Conservation (phyloP, 1,140 invertebrate genomes). For the Alviniconcha marisindica region DNA sequence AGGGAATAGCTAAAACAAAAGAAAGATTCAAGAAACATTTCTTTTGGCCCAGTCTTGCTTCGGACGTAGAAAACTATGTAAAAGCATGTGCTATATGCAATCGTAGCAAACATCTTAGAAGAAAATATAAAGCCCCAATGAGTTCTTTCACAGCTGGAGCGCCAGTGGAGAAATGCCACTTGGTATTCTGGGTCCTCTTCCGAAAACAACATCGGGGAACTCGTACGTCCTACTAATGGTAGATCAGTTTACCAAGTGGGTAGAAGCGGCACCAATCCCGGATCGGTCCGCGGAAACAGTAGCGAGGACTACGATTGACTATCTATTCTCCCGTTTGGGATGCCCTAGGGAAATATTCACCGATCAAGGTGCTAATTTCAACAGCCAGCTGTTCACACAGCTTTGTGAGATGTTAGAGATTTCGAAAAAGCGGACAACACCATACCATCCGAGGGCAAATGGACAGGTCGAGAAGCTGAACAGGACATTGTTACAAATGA, state of each 20-base stretch:
- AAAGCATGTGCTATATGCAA: neutral
- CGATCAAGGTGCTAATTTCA: constrained; percentile 40
- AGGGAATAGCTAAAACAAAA: constrained; percentile 9
- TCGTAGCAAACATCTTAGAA: neutral
- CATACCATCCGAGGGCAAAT: constrained; percentile 47
- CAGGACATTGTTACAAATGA: constrained; percentile 31
- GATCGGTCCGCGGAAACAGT: neutral
- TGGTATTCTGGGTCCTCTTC: neutral
- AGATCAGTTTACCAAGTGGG: neutral
- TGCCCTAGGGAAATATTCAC: constrained; percentile 1
- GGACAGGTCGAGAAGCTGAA: constrained; percentile 51
- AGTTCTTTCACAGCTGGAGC: neutral
- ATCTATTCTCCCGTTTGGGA: neutral
- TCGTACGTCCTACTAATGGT: constrained; percentile 1
- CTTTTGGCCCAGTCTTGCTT: constrained; percentile 9
- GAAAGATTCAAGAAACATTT: neutral
- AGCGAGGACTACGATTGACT: neutral
- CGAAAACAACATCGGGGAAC: neutral
- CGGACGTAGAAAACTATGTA: neutral
- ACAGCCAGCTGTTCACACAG: constrained; percentile 34
- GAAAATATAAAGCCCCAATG: neutral
- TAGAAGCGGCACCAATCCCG: neutral
- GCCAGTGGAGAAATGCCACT: constrained; percentile 11
- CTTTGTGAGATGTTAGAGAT: constrained; percentile 41
- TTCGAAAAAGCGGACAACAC: constrained; percentile 47